Evolutionary conservation across 2,113 vertebrate species (phyloP), one percentile per base, ranked within the genome.

Genomic region (Phaethornis superciliosus): DNA sequence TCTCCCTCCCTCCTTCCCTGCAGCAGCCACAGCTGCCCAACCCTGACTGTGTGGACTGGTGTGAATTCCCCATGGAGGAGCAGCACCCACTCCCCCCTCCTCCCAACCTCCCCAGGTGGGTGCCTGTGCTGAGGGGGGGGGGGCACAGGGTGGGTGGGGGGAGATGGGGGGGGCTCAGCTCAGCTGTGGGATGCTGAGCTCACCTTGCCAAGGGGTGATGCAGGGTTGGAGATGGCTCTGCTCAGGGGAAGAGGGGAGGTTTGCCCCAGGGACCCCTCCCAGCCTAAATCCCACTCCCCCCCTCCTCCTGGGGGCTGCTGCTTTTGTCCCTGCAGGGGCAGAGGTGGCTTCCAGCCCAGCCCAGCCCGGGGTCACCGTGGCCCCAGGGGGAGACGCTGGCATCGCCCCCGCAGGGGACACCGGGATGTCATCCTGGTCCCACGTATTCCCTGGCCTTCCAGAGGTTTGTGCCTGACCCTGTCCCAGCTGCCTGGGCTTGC

Each of bases 321-420:
- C n/a, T 6, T 62, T 67, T 67, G 26, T 6, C 33, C 35, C 56
- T 0, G 4, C 74, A 96, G 95, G 65, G 30, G 56, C 5, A 23
- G 0, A 1, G 51, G 49, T 0, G 4, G 15, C 10, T 75, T 54
- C 80, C 19, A 0, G 4, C 26, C 2, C 0, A 7, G 0, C 56
- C 27, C 4, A 0, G 12, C 51, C 63, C 5, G 68, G 58, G 24
- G 2, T 24, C 12, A 2, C 4, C 10, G 0, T 5, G 47, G 2
- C 16, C 69, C 0, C 0, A 1, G 3, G 1, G 35, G 9, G 24
- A 88, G 10, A 13, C 60, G 2, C 54, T 2, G 5, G 24, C 67
- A 7, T 6, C 35, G 4, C 6, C 9, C 4, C 13, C 89, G 5
- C 28, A 17, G 2, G 13, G 7, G 40, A 69, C 26, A 0, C 40